phyloP scores from a whole-genome alignment of 2,888 invertebrate species.

The Melinopterus prodromus region DNA sequence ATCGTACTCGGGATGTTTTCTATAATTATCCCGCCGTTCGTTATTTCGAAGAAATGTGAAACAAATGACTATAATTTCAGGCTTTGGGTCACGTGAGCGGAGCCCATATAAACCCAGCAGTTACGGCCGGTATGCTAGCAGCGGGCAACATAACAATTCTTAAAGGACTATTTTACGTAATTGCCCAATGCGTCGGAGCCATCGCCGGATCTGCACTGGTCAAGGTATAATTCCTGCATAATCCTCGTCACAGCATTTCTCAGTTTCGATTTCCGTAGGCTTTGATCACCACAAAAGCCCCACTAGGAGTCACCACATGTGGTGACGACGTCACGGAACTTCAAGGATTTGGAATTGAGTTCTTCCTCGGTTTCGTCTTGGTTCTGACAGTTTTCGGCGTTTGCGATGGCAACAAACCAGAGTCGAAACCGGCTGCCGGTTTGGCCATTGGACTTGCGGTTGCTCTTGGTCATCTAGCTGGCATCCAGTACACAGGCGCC shows the following conservation, averaged over 20 bases:
- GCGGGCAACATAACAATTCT: constrained; percentile 80
- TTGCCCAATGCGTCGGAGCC: constrained; percentile 85
- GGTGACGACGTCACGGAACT: constrained; percentile 66
- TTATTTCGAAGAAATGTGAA: not conserved
- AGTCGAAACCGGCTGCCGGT: constrained; percentile 83
- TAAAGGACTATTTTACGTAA: constrained; percentile 79
- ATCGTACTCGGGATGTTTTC: not conserved
- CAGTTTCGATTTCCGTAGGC: constrained; percentile 60
- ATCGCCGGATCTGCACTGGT: constrained; percentile 80
- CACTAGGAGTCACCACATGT: constrained; percentile 28
- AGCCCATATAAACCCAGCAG: constrained; percentile 93
- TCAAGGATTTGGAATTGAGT: constrained; percentile 90
- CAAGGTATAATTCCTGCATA: constrained; percentile 64
- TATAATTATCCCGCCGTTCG: not conserved
- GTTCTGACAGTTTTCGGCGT: constrained; percentile 91
- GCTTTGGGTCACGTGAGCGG: constrained; percentile 88
- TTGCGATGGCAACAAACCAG: constrained; percentile 80
- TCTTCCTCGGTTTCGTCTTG: constrained; percentile 88
- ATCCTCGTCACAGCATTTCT: not conserved
- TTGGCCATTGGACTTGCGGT: constrained; percentile 90
- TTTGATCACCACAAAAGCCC: constrained; percentile 70
- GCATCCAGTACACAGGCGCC: constrained; percentile 85
- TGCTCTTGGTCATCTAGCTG: constrained; percentile 83
- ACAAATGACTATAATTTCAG: constrained; percentile 58
- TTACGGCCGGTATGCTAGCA: constrained; percentile 81